A percentile compares a stretch with the other conserved stretches of the same genome.
Conservation (phyloP, 2,888 invertebrate genomes). For the Tortricodes alternella region DNA sequence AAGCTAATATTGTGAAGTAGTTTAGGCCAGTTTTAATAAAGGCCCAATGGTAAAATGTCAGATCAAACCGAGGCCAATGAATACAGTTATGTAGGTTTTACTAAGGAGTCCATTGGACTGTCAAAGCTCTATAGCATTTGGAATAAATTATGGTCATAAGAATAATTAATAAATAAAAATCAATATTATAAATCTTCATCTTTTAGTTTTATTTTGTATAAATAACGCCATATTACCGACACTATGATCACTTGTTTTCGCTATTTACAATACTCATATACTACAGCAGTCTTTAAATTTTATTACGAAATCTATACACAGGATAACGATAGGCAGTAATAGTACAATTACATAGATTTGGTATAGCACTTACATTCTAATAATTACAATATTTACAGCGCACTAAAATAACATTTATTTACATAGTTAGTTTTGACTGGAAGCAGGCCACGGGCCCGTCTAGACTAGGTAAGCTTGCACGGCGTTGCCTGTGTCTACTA, state of each 20-base stretch:
- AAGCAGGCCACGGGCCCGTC: conserved; percentile 64
- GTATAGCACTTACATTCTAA: conserved; percentile 77
- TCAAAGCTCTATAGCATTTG: no score
- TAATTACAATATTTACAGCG: conserved; percentile 80
- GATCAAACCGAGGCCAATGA: no score
- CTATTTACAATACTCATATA: conserved; percentile 82
- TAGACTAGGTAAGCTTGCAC: conserved; percentile 89
- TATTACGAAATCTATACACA: conserved; percentile 78
- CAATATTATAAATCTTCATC: conserved; percentile 71
- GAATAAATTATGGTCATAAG: no score
- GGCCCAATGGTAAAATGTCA: no score
- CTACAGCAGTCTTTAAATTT: conserved; percentile 84
- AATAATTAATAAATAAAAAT: conserved; percentile 65
- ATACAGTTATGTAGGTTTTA: no score
- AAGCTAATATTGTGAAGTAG: no score
- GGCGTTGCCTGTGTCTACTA: conserved; percentile 74
- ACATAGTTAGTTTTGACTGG: conserved; percentile 73
- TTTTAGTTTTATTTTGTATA: conserved; percentile 78
- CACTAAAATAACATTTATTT: conserved; percentile 61
- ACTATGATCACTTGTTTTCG: conserved; percentile 80
- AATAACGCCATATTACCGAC: conserved; percentile 80
- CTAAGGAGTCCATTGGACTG: no score
- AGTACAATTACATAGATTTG: conserved; percentile 79
- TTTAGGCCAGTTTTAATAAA: no score
- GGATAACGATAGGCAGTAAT: conserved; percentile 80